These are phyloP conservation scores for Lycaena phlaeas DNA, from an alignment of 2,888 invertebrate genomes.

Conservation along the genomic window DNA sequence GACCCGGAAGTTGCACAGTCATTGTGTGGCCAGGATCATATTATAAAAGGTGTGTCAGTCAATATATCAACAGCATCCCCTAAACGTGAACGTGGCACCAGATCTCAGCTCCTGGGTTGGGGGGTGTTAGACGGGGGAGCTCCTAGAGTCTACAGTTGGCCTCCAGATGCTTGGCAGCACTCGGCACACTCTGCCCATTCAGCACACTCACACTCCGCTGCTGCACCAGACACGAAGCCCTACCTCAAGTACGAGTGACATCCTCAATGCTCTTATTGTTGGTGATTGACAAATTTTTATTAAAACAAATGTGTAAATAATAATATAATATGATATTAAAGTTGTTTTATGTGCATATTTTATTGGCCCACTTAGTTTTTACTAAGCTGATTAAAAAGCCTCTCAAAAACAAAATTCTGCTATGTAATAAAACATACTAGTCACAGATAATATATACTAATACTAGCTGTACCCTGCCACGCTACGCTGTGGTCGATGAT, in stretches of 20 bases:
- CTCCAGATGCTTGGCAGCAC: slow-evolving; percentile 31
- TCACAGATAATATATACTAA: no score
- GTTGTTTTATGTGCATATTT: slow-evolving; percentile 24
- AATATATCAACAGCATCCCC: slow-evolving; percentile 91
- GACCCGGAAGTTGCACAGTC: slow-evolving; percentile 86
- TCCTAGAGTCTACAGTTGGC: slow-evolving; percentile 36
- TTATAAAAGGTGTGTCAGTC: slow-evolving; percentile 87
- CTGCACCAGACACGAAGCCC: slow-evolving; percentile 45
- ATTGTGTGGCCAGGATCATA: slow-evolving; percentile 86
- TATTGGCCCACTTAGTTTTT: not conserved
- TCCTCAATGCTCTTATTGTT: slow-evolving; percentile 35
- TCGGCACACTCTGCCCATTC: slow-evolving; percentile 27
- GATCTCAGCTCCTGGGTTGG: slow-evolving; percentile 40
- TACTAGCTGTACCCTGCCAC: no score
- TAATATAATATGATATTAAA: slow-evolving; percentile 39
- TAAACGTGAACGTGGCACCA: slow-evolving; percentile 74
- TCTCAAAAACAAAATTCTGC: no score
- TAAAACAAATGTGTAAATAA: slow-evolving; percentile 55
- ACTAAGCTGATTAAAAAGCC: no score
- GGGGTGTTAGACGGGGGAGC: slow-evolving; percentile 41
- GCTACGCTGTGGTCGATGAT: no score
- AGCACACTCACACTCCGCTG: slow-evolving; percentile 29
- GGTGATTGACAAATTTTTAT: slow-evolving; percentile 60
- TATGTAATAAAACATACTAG: no score
- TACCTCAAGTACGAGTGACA: slow-evolving; percentile 65